Base-by-base conservation (phyloP, 1,140 invertebrate species). In the Apis florea region DNA sequence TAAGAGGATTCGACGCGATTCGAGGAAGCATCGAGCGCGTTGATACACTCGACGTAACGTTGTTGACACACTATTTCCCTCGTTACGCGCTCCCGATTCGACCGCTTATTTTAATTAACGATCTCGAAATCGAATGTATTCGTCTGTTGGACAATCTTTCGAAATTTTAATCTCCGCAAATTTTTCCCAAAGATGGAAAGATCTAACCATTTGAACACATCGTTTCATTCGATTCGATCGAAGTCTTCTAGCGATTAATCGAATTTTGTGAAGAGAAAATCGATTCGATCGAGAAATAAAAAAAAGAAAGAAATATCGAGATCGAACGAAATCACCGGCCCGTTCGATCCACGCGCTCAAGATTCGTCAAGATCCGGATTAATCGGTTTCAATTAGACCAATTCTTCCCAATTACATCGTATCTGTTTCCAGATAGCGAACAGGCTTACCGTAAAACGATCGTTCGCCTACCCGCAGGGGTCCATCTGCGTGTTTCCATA, bases 401-500 rank as follows among this genome's bases (percentile, higher is more conserved):
- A 88, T 88, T 88, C 74, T 67, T 80, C 67, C 83, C 83, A 87
- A 87, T 88, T 88, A 87, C 75, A 74, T 15, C 63, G 40, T 82
- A 84, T 72, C 83, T 73, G 79, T 87, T 88, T 88, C 85, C 83
- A 88, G 85, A 88, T 87, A 88, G 71, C 83, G 77, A 66, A 54
- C 63, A 40, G 31, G 79, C 61, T 85, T 77, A 85, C 83, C 58
- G 74, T 85, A 68, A 81, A 86, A 72, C 74, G 78, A 87, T 88
- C 85, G 79, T 85, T 87, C 86, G 83, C 70, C 86, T 88, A 89
- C 92, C 91, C 90, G 89, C 90, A 91, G 90, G 90, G 87, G 88
- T 87, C 89, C 91, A 92, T 92, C 89, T 91, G 92, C 71, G 81
- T 79, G 70, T 53, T 54, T 54, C 53, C 53, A 5, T 54, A 13